These are phyloP conservation scores for Trilocha varians DNA, from an alignment of 2,888 invertebrate species.

Conservation along the genomic window DNA sequence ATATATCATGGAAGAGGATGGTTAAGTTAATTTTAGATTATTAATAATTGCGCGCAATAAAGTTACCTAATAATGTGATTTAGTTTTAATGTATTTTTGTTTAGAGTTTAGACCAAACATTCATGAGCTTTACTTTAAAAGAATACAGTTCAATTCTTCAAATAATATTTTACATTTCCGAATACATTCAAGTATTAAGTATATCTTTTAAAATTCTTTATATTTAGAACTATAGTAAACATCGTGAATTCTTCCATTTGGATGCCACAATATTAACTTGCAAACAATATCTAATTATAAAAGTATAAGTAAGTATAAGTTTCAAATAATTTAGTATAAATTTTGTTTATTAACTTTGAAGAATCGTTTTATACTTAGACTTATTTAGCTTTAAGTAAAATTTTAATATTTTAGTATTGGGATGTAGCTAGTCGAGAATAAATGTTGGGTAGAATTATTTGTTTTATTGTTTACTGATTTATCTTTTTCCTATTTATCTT, in stretches of 20 bases:
- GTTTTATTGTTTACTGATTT: not conserved
- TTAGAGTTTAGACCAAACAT: no score
- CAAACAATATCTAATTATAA: slow-evolving; percentile 6
- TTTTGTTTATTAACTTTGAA: no score
- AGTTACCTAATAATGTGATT: slow-evolving; percentile 8
- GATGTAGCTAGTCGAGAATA: not conserved
- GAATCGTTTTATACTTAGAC: no score
- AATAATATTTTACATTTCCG: no score
- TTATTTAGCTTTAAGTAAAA: no score
- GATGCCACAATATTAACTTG: slow-evolving; percentile 41
- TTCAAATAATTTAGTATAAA: not conserved
- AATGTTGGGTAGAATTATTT: not conserved
- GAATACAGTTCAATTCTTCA: no score
- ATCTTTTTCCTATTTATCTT: not conserved
- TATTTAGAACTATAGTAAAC: slow-evolving; percentile 5
- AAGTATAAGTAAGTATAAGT: not conserved
- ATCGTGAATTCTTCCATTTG: slow-evolving; percentile 63
- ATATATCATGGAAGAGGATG: not conserved
- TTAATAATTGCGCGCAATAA: slow-evolving; percentile 5
- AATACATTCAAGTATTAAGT: not conserved
- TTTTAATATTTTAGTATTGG: not conserved
- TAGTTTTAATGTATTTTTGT: not conserved
- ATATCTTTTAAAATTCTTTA: not conserved
- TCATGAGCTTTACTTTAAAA: no score
- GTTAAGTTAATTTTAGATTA: not conserved